Percentiles rank a stretch among this genome's conserved stretches.
Conservation (phyloP, 2,888 invertebrate species). For the Agriopis leucophaearia region DNA sequence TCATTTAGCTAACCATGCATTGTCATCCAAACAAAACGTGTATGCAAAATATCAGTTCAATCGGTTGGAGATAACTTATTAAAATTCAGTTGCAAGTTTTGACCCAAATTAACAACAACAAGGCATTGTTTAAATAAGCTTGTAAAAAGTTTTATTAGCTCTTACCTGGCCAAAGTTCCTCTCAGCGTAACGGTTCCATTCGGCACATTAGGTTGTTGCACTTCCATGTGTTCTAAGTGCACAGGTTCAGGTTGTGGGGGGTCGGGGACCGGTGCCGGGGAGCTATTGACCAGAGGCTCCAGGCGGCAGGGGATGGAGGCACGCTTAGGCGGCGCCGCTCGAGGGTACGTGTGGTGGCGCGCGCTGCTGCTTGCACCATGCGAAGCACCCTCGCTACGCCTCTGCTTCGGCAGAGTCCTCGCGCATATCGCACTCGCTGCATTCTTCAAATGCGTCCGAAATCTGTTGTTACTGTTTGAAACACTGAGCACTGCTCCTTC, state of each 20-base stretch:
- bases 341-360: constrained; percentile 79
- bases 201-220: constrained; percentile 53
- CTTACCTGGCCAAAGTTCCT: constrained; percentile 78
- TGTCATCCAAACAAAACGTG: too few relatives aligned
- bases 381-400: constrained; percentile 66
- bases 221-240: constrained; percentile 57
- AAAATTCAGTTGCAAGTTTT: too few relatives aligned
- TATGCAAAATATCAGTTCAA: too few relatives aligned
- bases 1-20: too few relatives aligned
- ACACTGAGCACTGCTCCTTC: constrained; percentile 84
- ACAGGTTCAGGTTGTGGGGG: constrained; percentile 59
- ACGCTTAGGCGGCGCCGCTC: constrained; percentile 73
- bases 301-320: constrained; percentile 72
- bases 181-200: constrained; percentile 70
- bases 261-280: constrained; percentile 56
- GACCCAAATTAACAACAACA: too few relatives aligned
- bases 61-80: too few relatives aligned
- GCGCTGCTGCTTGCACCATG: constrained; percentile 57
- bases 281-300: constrained; percentile 69
- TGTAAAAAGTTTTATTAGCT: constrained; percentile 45
- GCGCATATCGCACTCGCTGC: constrained; percentile 80
- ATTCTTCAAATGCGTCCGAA: constrained; percentile 79
- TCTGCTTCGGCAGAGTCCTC: constrained; percentile 80
- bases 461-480: constrained; percentile 77
- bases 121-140: not conserved